A percentile compares a stretch with the other conserved stretches of the same genome.
These are phyloP conservation scores for Desoria tigrina DNA, from an alignment of 2,888 invertebrate species.

Conservation along the genomic window DNA sequence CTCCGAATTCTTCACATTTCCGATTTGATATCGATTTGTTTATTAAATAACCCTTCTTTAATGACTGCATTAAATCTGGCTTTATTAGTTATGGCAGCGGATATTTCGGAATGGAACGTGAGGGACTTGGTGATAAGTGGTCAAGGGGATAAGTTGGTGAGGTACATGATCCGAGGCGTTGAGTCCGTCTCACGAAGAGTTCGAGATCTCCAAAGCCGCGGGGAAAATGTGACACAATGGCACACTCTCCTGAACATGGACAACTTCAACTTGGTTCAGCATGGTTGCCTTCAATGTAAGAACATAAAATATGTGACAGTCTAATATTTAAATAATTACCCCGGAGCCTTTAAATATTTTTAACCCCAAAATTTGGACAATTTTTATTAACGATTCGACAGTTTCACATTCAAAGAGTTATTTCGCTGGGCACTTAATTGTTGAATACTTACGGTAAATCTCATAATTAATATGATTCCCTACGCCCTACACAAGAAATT, in stretches of 20 bases:
- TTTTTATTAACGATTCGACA: too few relatives aligned
- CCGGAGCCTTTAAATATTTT: background rate
- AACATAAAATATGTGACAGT: background rate
- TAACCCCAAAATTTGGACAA: too few relatives aligned
- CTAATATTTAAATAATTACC: background rate
- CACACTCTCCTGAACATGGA: conserved; percentile 15
- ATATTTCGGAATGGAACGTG: conserved; percentile 16
- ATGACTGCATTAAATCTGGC: too few relatives aligned
- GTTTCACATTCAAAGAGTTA: too few relatives aligned
- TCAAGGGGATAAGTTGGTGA: background rate
- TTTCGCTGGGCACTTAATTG: too few relatives aligned
- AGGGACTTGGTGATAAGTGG: background rate
- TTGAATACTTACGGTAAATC: too few relatives aligned
- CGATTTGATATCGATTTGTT: too few relatives aligned
- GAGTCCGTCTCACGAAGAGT: conserved; percentile 9
- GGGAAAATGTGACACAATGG: conserved; percentile 16
- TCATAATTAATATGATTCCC: too few relatives aligned
- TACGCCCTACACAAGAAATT: too few relatives aligned
- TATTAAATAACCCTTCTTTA: too few relatives aligned
- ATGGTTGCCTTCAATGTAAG: conserved; percentile 13
- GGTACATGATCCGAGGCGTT: conserved; percentile 3
- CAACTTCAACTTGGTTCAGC: conserved; percentile 10
- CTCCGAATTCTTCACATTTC: too few relatives aligned
- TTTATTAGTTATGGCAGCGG: conserved; percentile 12
- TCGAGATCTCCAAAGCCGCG: background rate